Evolutionary conservation across 2,113 vertebrate species (phyloP).

Genomic region (Ascaphus truei): DNA sequence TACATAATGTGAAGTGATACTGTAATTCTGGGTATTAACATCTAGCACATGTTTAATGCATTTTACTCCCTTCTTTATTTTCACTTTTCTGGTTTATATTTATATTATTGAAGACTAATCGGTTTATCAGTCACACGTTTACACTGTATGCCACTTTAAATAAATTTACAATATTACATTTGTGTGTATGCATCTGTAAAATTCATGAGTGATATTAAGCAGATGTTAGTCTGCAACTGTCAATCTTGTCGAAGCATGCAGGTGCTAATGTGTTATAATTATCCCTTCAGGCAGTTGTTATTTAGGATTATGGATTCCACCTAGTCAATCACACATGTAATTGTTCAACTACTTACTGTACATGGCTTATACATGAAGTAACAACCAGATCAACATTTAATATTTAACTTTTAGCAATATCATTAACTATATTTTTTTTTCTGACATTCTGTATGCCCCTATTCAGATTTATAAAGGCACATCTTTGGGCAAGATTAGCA

Average conservation of each 20-base stretch:
- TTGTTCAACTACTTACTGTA: slow-evolving; percentile 79
- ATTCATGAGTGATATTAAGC: slow-evolving; percentile 69
- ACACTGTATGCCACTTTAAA: slow-evolving; percentile 23
- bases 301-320: slow-evolving; percentile 75
- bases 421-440: slow-evolving; percentile 66
- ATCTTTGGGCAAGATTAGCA: slow-evolving; percentile 6
- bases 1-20: no score
- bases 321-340: slow-evolving; percentile 78
- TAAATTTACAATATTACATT: slow-evolving; percentile 17
- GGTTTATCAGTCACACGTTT: not conserved
- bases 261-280: slow-evolving; percentile 81
- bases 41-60: no score
- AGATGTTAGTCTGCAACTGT: slow-evolving; percentile 71
- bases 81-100: no score
- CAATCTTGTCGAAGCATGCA: slow-evolving; percentile 72
- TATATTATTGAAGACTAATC: no score
- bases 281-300: slow-evolving; percentile 75
- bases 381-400: slow-evolving; percentile 75
- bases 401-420: slow-evolving; percentile 73
- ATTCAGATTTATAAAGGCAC: slow-evolving; percentile 50
- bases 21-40: no score
- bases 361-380: slow-evolving; percentile 67
- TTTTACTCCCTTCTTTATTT: no score
- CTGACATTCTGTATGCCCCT: slow-evolving; percentile 48
- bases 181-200: slow-evolving; percentile 41